Percentiles rank a stretch among this genome's conserved stretches.
These are phyloP conservation scores for Notospermus geniculatus DNA, from an alignment of 1,140 invertebrate genomes.

Conservation along the genomic window DNA sequence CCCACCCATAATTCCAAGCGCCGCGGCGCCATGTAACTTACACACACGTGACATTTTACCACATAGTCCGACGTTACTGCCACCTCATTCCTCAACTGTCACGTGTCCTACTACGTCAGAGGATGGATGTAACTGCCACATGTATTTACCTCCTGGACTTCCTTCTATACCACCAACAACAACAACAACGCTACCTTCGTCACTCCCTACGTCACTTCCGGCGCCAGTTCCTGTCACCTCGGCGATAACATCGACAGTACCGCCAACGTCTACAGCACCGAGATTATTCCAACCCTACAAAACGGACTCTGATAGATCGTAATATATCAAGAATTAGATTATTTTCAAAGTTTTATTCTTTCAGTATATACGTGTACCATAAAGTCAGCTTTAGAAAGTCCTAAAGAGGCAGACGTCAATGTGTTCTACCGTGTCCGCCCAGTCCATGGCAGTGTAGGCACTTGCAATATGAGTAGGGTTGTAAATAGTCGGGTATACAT, in stretches of 20 bases:
- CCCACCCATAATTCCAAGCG: not conserved
- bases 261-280: not conserved
- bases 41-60: not conserved
- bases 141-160: not conserved
- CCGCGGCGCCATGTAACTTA: not conserved
- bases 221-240: not conserved
- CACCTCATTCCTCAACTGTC: not conserved
- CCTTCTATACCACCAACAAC: not conserved
- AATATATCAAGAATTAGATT: no score
- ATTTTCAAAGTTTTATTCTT: no score
- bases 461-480: no score
- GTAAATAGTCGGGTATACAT: no score
- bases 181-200: no score
- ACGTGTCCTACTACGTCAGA: not conserved
- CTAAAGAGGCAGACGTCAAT: no score
- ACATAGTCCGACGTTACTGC: not conserved
- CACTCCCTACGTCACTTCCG: not conserved
- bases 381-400: no score
- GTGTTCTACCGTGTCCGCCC: no score
- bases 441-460: no score
- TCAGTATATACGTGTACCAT: no score
- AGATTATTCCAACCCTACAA: constrained; percentile 9
- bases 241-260: not conserved
- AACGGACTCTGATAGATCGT: not conserved
- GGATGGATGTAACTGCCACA: not conserved